These are phyloP conservation scores for Eulemur rubriventer DNA, from an alignment of 2,797 vertebrate genomes.

Conservation along the genomic window DNA sequence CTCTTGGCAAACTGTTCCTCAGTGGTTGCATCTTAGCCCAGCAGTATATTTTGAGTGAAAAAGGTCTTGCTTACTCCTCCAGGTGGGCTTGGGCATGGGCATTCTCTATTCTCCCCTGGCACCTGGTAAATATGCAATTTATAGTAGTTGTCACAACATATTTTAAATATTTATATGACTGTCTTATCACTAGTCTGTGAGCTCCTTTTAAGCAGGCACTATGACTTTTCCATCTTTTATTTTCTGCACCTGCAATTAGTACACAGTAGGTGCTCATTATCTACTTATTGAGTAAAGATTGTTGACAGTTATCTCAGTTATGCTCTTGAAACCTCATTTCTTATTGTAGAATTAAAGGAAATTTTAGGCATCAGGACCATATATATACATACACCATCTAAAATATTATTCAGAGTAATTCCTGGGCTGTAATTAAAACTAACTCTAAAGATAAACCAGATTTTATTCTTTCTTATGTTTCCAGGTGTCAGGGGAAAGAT, in stretches of 20 bases:
- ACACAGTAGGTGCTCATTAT: background rate
- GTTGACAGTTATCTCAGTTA: background rate
- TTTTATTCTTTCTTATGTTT: conserved; percentile 33
- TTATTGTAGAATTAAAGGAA: conserved; percentile 19
- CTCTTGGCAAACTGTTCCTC: background rate
- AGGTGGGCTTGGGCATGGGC: background rate
- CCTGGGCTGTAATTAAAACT: background rate
- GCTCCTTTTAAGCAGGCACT: background rate
- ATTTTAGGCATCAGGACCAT: background rate
- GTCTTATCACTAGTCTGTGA: background rate
- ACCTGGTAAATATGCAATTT: background rate
- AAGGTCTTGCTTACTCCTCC: background rate
- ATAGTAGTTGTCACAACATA: background rate
- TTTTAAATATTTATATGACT: conserved; percentile 29
- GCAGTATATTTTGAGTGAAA: background rate
- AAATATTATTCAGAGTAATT: conserved; percentile 41
- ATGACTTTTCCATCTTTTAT: conserved; percentile 19
- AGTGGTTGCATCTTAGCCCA: background rate
- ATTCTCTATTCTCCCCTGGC: background rate
- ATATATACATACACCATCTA: background rate
- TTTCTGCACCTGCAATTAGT: background rate
- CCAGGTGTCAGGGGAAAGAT: background rate
- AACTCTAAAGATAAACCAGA: conserved; percentile 7
- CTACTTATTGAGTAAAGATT: conserved; percentile 25
- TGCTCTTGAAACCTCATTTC: conserved; percentile 1